Evolutionary conservation across 2,888 invertebrate species (phyloP), one percentile per base, ranked within the genome.

Genomic region (Parnassius orleans): DNA sequence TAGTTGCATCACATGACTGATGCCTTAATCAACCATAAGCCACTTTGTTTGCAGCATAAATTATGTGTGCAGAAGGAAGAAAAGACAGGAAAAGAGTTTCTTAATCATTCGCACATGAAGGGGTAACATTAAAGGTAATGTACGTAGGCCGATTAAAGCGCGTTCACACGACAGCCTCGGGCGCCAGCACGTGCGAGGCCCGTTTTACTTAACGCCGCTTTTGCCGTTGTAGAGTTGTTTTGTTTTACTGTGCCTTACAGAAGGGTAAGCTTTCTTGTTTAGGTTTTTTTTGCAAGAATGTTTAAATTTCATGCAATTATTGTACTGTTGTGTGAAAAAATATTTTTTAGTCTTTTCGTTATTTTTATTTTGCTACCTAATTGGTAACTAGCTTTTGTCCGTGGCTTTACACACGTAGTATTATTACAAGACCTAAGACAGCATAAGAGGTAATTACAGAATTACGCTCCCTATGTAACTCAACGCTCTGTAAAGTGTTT

Each of bases 91-190:
- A 60, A 52, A 44, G 19, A 52, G 46, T 24, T 63, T 59, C 60
- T 56, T 47, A 56, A 56, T 56, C 15, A 48, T 60, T 64, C 60
- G 60, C 53, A 57, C 60, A 64, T 64, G 60, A 51, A 60, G 15
- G 64, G 54, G 58, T 58, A 51, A 58, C 51, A 61, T 52, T 58
- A 55, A 19, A 50, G 60, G 11, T 59, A 64, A 60, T 52, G 56
- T 55, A 57, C 50, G 57, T 56, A 54, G 19, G 12, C 53, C 75
- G 78, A 78, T 80, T 75, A 73, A 72, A 74, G 73, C 76, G 73
- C 76, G 76, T 79, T 81, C 80, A 79, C 81, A 81, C 80, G 80
- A 79, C 75, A 73, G 72, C 61, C 63, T 50, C 56, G 50, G 67
- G 56, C 67, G 57, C 63, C 67, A 61, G 61, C 69, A 76, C 77